Conservation (phyloP, 35 echinoderm and acorn worm species). For the Patiria miniata region DNA sequence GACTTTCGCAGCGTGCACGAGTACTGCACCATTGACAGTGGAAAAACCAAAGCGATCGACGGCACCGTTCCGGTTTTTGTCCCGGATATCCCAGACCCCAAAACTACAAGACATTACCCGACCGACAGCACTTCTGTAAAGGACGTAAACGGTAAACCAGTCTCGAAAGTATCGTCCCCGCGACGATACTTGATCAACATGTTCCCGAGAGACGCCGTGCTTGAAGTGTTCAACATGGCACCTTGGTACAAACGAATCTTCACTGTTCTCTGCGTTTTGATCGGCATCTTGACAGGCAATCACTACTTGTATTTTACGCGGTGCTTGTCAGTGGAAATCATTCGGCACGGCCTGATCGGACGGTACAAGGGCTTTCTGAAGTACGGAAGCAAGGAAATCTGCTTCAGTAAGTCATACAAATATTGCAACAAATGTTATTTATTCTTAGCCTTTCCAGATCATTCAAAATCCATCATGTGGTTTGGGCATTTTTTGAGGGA, state of each 20-base stretch:
- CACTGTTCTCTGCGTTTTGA: constrained; percentile 36
- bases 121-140: neutral
- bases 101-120: constrained; percentile 1
- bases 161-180: neutral
- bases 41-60: constrained; percentile 55
- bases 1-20: constrained; percentile 73
- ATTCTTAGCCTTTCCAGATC: too few species aligned
- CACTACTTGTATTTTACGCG: constrained; percentile 50
- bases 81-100: constrained; percentile 9
- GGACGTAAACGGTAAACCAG: neutral
- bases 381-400: constrained; percentile 67
- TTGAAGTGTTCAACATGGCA: constrained; percentile 48
- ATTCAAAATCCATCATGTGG: too few species aligned
- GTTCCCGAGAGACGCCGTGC: constrained; percentile 37
- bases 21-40: constrained; percentile 35
- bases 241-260: constrained; percentile 58
- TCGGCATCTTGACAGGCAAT: constrained; percentile 47
- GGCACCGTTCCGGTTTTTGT: neutral
- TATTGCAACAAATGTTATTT: neutral
- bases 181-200: constrained; percentile 69
- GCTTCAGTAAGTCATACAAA: constrained; percentile 43
- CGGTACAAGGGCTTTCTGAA: constrained; percentile 88
- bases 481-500: too few species aligned
- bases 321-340: constrained; percentile 55
- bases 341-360: constrained; percentile 51